phyloP scores from a whole-genome alignment of 2,113 vertebrate genomes.

The Ammospiza caudacuta region DNA sequence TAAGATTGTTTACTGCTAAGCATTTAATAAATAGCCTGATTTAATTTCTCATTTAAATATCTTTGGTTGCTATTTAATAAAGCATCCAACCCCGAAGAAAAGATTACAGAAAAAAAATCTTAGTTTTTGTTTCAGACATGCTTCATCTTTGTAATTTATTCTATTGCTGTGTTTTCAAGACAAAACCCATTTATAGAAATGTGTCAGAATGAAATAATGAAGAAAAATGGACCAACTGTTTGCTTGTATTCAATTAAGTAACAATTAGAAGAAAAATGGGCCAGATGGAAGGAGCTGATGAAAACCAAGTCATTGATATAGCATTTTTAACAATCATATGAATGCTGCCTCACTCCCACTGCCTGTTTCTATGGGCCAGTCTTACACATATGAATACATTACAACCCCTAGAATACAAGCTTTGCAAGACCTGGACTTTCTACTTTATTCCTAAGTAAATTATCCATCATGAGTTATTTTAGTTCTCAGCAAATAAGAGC shows the following conservation, averaged over 20 bases:
- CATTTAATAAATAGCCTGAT: constrained; percentile 28
- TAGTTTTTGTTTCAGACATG: neutral
- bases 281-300: constrained; percentile 56
- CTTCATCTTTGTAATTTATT: constrained; percentile 41
- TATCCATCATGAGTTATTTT: neutral
- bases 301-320: constrained; percentile 30
- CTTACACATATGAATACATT: neutral
- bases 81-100: neutral
- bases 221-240: constrained; percentile 61
- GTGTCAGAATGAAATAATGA: constrained; percentile 65
- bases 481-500: neutral
- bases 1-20: constrained; percentile 2
- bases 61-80: constrained; percentile 24
- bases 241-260: constrained; percentile 59
- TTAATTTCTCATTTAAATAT: constrained; percentile 28
- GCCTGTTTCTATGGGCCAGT: neutral
- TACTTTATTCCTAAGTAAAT: neutral
- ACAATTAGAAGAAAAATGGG: constrained; percentile 44
- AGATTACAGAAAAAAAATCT: neutral
- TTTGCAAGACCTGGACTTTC: neutral
- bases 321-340: neutral
- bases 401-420: neutral
- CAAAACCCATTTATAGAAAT: constrained; percentile 56
- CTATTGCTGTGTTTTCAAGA: neutral
- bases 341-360: neutral